phyloP scores from a whole-genome alignment of 1,140 invertebrate species.

The Dufourea novaeangliae region DNA sequence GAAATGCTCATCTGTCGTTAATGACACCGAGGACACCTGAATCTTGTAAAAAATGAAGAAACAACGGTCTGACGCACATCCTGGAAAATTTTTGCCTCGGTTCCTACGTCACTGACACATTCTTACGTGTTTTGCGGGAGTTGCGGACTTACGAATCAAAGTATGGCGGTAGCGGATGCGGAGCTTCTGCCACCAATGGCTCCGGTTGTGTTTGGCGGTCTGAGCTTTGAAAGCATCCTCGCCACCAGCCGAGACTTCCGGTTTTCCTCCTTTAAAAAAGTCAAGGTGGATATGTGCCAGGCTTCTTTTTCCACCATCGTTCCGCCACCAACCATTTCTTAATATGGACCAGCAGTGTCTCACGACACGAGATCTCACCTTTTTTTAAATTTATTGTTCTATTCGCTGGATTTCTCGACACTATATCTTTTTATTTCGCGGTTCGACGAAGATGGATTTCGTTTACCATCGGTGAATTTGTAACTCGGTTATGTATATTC shows the following conservation, averaged over 20 bases:
- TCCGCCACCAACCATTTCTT: slow-evolving; percentile 19
- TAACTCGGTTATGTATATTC: too few relatives aligned
- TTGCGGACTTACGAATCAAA: slow-evolving; percentile 78
- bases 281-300: slow-evolving; percentile 69
- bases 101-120: slow-evolving; percentile 50
- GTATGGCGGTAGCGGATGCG: slow-evolving; percentile 78
- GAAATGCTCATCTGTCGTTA: neutral
- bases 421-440: too few relatives aligned
- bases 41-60: neutral
- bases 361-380: slow-evolving; percentile 18
- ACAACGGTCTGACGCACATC: neutral
- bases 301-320: slow-evolving; percentile 49
- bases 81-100: neutral
- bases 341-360: slow-evolving; percentile 14
- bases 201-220: slow-evolving; percentile 71
- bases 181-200: slow-evolving; percentile 73
- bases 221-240: slow-evolving; percentile 75
- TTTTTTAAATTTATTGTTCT: neutral
- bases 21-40: neutral
- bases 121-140: slow-evolving; percentile 59
- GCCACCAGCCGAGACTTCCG: slow-evolving; percentile 76
- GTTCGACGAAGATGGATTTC: neutral
- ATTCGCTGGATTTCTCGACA: too few relatives aligned
- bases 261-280: slow-evolving; percentile 79
- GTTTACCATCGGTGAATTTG: neutral